Base-by-base conservation (phyloP, 2,113 vertebrate species). In the Eulemur macaco region DNA sequence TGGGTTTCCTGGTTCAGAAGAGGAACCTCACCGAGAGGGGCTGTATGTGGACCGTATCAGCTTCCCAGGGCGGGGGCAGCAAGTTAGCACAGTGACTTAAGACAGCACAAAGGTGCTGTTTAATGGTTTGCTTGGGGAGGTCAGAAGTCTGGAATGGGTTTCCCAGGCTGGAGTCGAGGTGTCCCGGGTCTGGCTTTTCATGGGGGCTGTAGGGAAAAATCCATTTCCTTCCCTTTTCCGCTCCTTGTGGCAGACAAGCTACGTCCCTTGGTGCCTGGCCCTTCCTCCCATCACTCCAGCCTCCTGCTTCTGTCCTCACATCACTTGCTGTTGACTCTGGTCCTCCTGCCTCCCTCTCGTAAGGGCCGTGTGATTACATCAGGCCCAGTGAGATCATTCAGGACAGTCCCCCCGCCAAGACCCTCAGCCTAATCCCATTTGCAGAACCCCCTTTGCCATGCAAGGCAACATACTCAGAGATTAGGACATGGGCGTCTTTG, bases 11-110 rank as follows among this genome's bases (percentile, higher is more conserved):
- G 77, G 25, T 27, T 76, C n/a, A 63, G 42, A 86, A 76, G 21
- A 91, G 83, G 31, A 83, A n/a, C 7, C 34, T 21, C 42, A 64
- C 10, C 69, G 63, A 87, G 80, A 74, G 89, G 50, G 37, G 20
- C 12, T 11, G 2, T 6, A 5, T 9, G 23, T 13, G 6, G 37
- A 52, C 34, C 29, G 0, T 34, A 0, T 42, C 37, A 3, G 5
- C 37, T 45, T 86, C 34, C 42, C 42, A 2, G 23, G n/a, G 42
- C 39, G 54, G 23, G 27, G 5, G 25, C 73, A 69, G 37, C 52
- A 54, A 45, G 23, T 63, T 8, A 29, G 54, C 3, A 17, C 66
- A n/a, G 29, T 47, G 58, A 10, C 39, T 89, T 73, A n/a, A 52
- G 68, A 76, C 12, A 34, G 23, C 31, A 47, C 21, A 54, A 11